Percentiles rank a stretch among this genome's conserved stretches.
These are phyloP conservation scores for Tachypleus tridentatus DNA, from an alignment of 1,140 invertebrate genomes.

Conservation along the genomic window DNA sequence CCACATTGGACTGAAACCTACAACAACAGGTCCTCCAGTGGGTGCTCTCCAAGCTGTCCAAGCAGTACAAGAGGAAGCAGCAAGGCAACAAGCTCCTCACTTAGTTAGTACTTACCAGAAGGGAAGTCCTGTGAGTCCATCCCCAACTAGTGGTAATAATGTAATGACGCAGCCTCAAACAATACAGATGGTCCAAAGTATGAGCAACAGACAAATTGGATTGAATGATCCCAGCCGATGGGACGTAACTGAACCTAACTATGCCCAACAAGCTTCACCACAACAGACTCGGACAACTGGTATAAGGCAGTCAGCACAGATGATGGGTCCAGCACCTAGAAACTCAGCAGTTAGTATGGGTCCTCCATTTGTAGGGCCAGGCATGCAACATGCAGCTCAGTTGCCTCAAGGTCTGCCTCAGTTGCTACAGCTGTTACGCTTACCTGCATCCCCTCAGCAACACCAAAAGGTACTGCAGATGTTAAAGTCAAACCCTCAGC, in stretches of 20 bases:
- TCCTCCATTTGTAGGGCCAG: slow-evolving; percentile 21
- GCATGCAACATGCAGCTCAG: slow-evolving; percentile 18
- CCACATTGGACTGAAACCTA: slow-evolving; percentile 44
- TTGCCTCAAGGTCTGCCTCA: slow-evolving; percentile 62
- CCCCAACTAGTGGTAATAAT: slow-evolving; percentile 3
- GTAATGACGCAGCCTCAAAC: slow-evolving; percentile 16
- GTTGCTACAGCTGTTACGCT: slow-evolving; percentile 75
- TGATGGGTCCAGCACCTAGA: slow-evolving; percentile 10
- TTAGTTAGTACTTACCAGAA: slow-evolving; percentile 45
- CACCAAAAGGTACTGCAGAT: slow-evolving; percentile 86
- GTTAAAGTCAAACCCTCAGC: slow-evolving; percentile 82
- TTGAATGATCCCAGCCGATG: slow-evolving; percentile 7
- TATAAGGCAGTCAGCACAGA: slow-evolving; percentile 22
- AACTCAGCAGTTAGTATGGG: background rate
- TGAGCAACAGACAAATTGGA: slow-evolving; percentile 11
- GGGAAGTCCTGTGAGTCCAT: slow-evolving; percentile 41
- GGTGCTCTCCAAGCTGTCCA: slow-evolving; percentile 76
- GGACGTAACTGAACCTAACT: background rate
- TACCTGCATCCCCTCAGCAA: slow-evolving; percentile 78
- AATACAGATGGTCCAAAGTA: slow-evolving; percentile 13
- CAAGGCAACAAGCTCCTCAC: slow-evolving; percentile 64
- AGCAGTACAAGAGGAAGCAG: slow-evolving; percentile 84
- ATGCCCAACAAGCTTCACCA: slow-evolving; percentile 34
- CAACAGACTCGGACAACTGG: slow-evolving; percentile 23
- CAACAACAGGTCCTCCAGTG: slow-evolving; percentile 55